Evolutionary conservation across 2,113 vertebrate genomes (phyloP).

Genomic region (Bubo scandiacus): DNA sequence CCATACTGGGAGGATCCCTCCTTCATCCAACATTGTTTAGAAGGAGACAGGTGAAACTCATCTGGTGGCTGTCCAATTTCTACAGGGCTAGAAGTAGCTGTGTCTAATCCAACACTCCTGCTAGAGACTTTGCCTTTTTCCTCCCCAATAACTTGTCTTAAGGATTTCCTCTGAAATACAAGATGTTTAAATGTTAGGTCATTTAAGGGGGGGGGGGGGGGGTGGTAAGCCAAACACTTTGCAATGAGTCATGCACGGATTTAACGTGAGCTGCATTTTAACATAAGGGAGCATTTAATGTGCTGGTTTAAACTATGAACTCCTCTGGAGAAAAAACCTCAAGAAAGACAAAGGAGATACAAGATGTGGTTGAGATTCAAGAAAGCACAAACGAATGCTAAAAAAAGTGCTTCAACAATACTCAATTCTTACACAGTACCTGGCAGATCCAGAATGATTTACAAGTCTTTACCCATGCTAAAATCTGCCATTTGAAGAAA

Average conservation of each 20-base stretch:
- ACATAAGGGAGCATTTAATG: not conserved
- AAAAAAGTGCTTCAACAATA: not conserved
- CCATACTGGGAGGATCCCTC: constrained; percentile 51
- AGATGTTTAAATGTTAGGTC: not conserved
- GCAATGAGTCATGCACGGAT: not conserved
- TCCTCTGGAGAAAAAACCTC: not conserved
- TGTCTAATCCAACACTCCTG: constrained; percentile 59
- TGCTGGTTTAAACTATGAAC: not conserved
- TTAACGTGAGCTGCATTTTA: not conserved
- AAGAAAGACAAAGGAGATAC: not conserved
- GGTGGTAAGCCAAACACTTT: not conserved
- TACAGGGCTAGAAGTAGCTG: not conserved
- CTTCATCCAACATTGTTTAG: constrained; percentile 58
- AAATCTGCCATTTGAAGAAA: not conserved
- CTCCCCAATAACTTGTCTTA: constrained; percentile 49
- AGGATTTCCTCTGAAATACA: constrained; percentile 75
- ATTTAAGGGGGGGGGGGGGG: not conserved
- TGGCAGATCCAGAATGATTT: not conserved
- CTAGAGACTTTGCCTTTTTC: constrained; percentile 63
- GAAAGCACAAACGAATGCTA: not conserved
- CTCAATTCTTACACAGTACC: not conserved
- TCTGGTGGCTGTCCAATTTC: not conserved
- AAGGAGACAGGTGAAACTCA: constrained; percentile 16
- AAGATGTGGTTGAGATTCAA: not conserved
- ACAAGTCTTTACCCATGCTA: not conserved